Evolutionary conservation across 2,888 invertebrate genomes (phyloP), one percentile per base, ranked within the genome.

Genomic region (Platypus cylindrus): DNA sequence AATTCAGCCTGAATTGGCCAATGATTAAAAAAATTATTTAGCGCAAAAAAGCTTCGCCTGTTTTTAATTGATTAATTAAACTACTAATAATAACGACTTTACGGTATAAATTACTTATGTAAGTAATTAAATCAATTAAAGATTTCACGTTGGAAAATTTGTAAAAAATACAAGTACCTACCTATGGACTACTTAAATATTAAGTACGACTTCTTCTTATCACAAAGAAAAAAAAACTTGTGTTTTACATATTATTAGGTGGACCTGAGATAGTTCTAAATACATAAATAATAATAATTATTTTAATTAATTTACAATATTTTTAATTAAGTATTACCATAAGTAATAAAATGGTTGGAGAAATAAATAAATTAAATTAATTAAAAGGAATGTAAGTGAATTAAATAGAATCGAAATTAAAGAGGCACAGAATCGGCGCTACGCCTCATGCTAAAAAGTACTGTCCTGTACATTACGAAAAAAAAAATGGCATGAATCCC

Each of bases 141-240:
- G 46, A 46, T 46, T 45, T 44, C 47, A 48, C 47, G 34, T 36
- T 41, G n/a, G n/a, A n/a, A 27, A 18, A 45, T 55, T 57, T 54
- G 56, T 55, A 50, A 56, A 52, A n/a, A 56, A 53, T 51, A 55
- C 55, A 56, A 56, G 53, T 55, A 57, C 55, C n/a, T n/a, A n/a
- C n/a, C n/a, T n/a, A n/a, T n/a, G n/a, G n/a, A 46, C 47, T 52
- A 58, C 58, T 58, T 59, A 58, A 59, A 59, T 58, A 58, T 59
- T 59, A 59, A 59, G 58, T 55, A 57, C 50, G 45, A n/a, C n/a
- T 48, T 46, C 49, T 44, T 48, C 49, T n/a, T 55, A 55, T 57
- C 58, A 56, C 56, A 56, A 57, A 47, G 48, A 32, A 23, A 26
- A 32, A n/a, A n/a, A n/a, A n/a, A n/a, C n/a, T n/a, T 13, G 23